A percentile compares a stretch with the other conserved stretches of the same genome.
These are phyloP conservation scores for Acrossocheilus fasciatus DNA, from an alignment of 2,797 vertebrate species.

Conservation along the genomic window DNA sequence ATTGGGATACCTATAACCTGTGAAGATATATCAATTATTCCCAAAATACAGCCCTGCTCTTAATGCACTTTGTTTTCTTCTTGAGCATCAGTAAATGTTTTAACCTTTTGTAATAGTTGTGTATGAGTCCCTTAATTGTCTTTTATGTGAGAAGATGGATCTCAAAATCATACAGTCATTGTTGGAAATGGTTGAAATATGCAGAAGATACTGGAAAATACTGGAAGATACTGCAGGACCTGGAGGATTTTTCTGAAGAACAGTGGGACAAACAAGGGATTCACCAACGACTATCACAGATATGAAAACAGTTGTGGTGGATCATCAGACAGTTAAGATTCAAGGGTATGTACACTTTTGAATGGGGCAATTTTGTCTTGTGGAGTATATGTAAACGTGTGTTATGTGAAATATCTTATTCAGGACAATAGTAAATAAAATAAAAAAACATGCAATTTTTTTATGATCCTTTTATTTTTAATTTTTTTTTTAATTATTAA, in stretches of 20 bases:
- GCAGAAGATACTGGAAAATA: background rate
- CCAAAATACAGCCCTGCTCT: too few species aligned
- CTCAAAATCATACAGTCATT: background rate
- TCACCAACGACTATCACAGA: background rate
- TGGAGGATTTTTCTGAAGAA: background rate
- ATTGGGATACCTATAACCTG: too few species aligned
- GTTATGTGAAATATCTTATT: background rate
- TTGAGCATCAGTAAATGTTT: background rate
- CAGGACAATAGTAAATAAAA: background rate
- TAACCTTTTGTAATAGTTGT: background rate
- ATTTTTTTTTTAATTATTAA: background rate
- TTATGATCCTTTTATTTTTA: background rate
- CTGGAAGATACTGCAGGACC: background rate
- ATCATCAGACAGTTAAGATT: background rate
- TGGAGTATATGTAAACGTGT: background rate
- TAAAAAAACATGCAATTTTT: background rate
- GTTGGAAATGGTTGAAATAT: background rate
- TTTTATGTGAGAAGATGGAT: background rate
- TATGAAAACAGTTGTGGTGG: background rate
- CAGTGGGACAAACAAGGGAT: background rate
- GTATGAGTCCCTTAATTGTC: background rate
- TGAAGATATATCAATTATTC: too few species aligned
- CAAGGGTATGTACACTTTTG: background rate
- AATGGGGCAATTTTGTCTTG: background rate
- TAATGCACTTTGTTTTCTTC: background rate